A percentile compares a stretch with the other conserved stretches of the same genome.
These are phyloP conservation scores for Crenuchus spilurus DNA, from an alignment of 2,797 vertebrate species.

Conservation along the genomic window DNA sequence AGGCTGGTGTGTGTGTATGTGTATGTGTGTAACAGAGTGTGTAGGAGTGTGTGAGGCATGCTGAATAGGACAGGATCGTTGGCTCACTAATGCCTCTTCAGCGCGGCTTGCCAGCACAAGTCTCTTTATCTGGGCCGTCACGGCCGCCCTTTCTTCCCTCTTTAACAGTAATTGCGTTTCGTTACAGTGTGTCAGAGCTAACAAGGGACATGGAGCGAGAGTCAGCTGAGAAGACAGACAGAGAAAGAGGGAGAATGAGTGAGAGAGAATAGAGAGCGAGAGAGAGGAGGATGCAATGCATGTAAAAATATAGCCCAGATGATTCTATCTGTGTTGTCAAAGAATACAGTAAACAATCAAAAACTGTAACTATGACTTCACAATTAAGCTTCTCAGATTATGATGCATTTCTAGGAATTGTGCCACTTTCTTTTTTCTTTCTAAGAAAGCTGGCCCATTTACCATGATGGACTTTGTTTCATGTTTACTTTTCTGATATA, in stretches of 20 bases:
- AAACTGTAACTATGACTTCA: no score
- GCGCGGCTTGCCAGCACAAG: constrained; percentile 59
- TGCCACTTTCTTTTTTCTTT: neutral
- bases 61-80: constrained; percentile 54
- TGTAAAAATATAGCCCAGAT: constrained; percentile 38
- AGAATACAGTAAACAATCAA: no score
- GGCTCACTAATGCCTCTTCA: constrained; percentile 58
- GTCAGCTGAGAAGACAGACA: constrained; percentile 47
- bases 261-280: constrained; percentile 33
- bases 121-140: constrained; percentile 61
- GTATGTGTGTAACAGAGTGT: constrained; percentile 43
- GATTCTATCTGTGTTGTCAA: constrained; percentile 21
- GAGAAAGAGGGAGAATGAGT: constrained; percentile 26
- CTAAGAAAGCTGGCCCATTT: neutral
- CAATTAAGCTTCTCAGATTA: no score
- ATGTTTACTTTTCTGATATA: no score
- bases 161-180: constrained; percentile 65
- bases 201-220: constrained; percentile 59
- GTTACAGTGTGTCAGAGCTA: constrained; percentile 64
- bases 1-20: constrained; percentile 33
- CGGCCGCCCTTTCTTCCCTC: constrained; percentile 59
- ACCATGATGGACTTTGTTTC: no score
- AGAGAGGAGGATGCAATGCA: constrained; percentile 24
- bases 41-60: constrained; percentile 45
- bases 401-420: constrained; percentile 1